Conservation (phyloP, 2,113 vertebrate species). For the Fulmarus glacialis region DNA sequence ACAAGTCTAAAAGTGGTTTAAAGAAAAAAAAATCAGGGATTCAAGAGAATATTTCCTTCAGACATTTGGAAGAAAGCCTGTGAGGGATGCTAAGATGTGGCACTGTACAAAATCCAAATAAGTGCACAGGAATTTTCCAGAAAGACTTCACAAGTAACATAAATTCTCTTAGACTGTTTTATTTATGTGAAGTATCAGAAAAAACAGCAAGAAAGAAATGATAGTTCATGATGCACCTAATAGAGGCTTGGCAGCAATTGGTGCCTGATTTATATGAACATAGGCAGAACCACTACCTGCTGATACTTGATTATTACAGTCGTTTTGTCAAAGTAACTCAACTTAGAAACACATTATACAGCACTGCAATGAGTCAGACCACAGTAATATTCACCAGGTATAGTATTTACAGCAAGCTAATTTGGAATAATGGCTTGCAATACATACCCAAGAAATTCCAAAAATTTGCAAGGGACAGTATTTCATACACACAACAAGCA, state of each 20-base stretch:
- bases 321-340: slow-evolving; percentile 25
- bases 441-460: neutral
- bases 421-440: neutral
- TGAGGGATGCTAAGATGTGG: neutral
- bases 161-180: neutral
- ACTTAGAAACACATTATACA: slow-evolving; percentile 6
- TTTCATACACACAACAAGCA: neutral
- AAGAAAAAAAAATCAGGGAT: neutral
- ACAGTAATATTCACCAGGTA: neutral
- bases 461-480: neutral
- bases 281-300: slow-evolving; percentile 37
- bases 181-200: neutral
- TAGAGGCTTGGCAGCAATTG: slow-evolving; percentile 36
- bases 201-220: neutral
- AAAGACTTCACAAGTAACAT: neutral
- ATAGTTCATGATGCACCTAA: neutral
- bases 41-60: neutral
- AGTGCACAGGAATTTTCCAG: neutral
- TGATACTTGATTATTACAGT: slow-evolving; percentile 53
- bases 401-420: slow-evolving; percentile 2
- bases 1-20: neutral
- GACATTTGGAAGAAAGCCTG: neutral
- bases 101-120: neutral
- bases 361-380: neutral
- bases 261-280: slow-evolving; percentile 49